Conservation (phyloP, 2,888 invertebrate species). For the Apoda limacodes region DNA sequence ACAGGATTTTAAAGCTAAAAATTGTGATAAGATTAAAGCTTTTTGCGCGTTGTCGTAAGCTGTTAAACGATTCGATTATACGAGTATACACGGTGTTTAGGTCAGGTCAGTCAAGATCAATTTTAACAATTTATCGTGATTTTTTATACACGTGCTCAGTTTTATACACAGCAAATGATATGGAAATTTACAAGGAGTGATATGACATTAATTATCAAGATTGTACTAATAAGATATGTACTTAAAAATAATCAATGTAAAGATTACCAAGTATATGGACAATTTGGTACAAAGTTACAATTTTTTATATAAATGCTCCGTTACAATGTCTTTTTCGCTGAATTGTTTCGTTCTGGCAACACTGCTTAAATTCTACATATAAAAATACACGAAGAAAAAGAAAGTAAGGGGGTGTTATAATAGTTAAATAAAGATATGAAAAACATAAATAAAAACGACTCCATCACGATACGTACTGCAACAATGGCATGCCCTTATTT, state of each 20-base stretch:
- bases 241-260: conserved; percentile 45
- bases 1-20: conserved; percentile 33
- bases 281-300: conserved; percentile 51
- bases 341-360: conserved; percentile 46
- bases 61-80: no score
- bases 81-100: no score
- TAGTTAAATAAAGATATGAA: conserved; percentile 14
- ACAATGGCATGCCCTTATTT: conserved; percentile 63
- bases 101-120: no score
- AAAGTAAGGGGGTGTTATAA: conserved; percentile 15
- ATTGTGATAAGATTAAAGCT: conserved; percentile 45
- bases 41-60: conserved; percentile 33
- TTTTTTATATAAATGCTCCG: conserved; percentile 55
- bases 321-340: conserved; percentile 63
- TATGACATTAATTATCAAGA: conserved; percentile 59
- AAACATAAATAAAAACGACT: conserved; percentile 43
- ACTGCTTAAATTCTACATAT: conserved; percentile 36
- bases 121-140: no score
- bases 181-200: conserved; percentile 66
- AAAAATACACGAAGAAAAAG: no score
- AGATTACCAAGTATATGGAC: conserved; percentile 38
- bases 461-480: conserved; percentile 68
- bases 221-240: conserved; percentile 68
- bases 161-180: conserved; percentile 61
- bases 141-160: conserved; percentile 47